Conservation (phyloP, 35 echinoderm and acorn worm genomes). For the Acanthaster planci region DNA sequence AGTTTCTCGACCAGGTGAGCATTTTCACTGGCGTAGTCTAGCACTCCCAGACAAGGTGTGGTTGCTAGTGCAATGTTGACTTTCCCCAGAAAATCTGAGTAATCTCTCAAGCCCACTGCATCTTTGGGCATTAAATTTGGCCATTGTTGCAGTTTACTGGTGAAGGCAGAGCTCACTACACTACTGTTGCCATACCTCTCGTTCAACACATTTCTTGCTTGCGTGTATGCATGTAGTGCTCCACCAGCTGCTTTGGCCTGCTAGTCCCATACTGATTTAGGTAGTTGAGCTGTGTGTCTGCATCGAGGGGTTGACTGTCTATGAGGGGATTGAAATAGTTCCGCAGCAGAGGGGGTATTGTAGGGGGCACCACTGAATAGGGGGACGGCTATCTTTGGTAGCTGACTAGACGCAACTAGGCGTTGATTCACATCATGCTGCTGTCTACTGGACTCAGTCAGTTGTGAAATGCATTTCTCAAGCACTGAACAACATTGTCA, state of each 20-base stretch:
- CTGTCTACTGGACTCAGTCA: not conserved
- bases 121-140: not conserved
- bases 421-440: not conserved
- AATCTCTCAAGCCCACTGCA: constrained; percentile 12
- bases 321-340: constrained; percentile 1
- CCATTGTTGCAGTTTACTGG: constrained; percentile 17
- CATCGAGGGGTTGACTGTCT: constrained; percentile 20
- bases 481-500: not conserved
- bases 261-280: constrained; percentile 7
- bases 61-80: not conserved
- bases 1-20: constrained; percentile 36
- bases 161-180: constrained; percentile 33
- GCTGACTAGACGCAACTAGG: not conserved
- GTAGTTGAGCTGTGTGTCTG: constrained; percentile 13
- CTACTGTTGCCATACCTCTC: constrained; percentile 41
- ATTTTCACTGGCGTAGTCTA: constrained; percentile 45
- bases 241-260: constrained; percentile 30
- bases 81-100: constrained; percentile 38
- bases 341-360: constrained; percentile 5
- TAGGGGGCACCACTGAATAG: constrained; percentile 25
- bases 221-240: constrained; percentile 38
- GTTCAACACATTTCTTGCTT: constrained; percentile 5
- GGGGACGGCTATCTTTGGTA: constrained; percentile 11
- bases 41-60: not conserved
- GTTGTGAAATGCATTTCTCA: not conserved